Evolutionary conservation across 2,888 invertebrate genomes (phyloP).

Genomic region (Tortricodes alternella): DNA sequence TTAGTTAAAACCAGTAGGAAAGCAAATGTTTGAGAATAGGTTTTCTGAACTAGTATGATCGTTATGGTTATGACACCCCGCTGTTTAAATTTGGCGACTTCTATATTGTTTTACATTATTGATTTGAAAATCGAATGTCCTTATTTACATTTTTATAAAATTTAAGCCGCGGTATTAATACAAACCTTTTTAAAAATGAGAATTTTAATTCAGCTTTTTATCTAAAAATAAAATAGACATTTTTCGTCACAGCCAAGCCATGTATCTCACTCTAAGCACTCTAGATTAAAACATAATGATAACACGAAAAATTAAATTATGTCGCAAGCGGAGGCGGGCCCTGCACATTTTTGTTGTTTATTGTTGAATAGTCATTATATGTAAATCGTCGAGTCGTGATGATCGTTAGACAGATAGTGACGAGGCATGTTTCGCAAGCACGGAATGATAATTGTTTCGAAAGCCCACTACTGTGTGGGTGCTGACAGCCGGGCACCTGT

Average conservation of each 20-base stretch:
- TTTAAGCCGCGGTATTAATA: too few species aligned
- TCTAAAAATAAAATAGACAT: too few species aligned
- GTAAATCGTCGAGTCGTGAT: constrained; percentile 80
- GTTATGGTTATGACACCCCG: neutral
- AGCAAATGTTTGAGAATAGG: neutral
- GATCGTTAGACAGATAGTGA: constrained; percentile 78
- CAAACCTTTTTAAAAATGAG: too few species aligned
- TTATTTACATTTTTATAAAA: too few species aligned
- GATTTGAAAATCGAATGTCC: too few species aligned
- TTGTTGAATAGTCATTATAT: constrained; percentile 81
- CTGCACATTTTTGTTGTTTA: constrained; percentile 70
- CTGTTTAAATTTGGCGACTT: neutral
- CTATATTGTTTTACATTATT: constrained; percentile 6
- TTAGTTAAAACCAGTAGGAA: too few species aligned
- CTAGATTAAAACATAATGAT: constrained; percentile 38
- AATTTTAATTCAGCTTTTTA: too few species aligned
- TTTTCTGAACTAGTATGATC: neutral
- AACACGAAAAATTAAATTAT: constrained; percentile 49
- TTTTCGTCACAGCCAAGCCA: too few species aligned
- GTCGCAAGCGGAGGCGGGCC: constrained; percentile 55
- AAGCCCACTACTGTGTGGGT: constrained; percentile 56
- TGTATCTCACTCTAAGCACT: neutral
- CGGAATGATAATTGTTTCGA: constrained; percentile 76
- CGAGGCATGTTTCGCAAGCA: constrained; percentile 78
- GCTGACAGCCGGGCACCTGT: constrained; percentile 60